Percentiles rank a stretch among this genome's conserved stretches.
Evolutionary conservation across 2,888 invertebrate genomes (phyloP).

Genomic region (Tridacna crocea): DNA sequence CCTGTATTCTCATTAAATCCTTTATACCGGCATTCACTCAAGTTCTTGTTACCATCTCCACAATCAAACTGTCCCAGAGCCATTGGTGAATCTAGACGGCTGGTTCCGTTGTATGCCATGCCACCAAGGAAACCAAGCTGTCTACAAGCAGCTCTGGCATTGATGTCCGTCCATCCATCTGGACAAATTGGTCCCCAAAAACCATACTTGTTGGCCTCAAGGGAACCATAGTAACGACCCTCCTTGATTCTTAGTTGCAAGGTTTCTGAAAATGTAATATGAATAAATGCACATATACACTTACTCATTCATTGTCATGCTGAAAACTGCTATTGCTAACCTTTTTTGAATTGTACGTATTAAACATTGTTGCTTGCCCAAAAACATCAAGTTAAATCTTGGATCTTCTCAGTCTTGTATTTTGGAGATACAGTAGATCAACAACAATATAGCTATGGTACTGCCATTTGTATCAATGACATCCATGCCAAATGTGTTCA

Average conservation of each 20-base stretch:
- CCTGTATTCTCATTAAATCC: constrained; percentile 67
- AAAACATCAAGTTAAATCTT: no score
- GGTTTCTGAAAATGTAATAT: constrained; percentile 46
- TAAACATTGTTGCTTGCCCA: no score
- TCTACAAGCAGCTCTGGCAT: constrained; percentile 70
- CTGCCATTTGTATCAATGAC: no score
- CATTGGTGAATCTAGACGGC: constrained; percentile 62
- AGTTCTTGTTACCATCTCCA: constrained; percentile 54
- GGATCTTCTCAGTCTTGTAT: no score
- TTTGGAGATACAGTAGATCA: no score
- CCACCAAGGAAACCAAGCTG: constrained; percentile 69
- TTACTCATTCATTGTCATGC: not conserved
- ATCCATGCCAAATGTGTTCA: no score
- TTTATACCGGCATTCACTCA: constrained; percentile 67
- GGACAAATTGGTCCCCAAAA: constrained; percentile 88
- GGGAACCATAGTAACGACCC: constrained; percentile 85
- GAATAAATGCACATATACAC: not conserved
- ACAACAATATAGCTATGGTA: no score
- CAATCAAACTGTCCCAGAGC: constrained; percentile 72
- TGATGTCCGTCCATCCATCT: constrained; percentile 71
- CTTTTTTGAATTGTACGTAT: not conserved
- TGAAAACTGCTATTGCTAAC: not conserved
- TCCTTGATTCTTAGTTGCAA: constrained; percentile 57
- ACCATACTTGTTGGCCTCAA: constrained; percentile 89
- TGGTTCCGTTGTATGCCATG: constrained; percentile 64